These are phyloP conservation scores for Resseliella maxima DNA, from an alignment of 2,888 invertebrate genomes.

Conservation along the genomic window DNA sequence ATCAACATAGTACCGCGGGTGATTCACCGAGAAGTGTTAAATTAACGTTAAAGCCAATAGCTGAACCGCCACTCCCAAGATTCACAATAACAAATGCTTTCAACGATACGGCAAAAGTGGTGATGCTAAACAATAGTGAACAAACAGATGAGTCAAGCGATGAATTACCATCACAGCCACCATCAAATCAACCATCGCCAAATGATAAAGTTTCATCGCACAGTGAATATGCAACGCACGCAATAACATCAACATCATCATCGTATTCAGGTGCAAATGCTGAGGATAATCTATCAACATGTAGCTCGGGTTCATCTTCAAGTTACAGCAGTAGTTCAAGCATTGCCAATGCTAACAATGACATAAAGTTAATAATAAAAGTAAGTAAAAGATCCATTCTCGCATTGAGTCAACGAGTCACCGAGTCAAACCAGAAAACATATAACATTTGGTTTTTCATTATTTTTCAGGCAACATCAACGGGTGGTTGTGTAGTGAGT, in stretches of 20 bases:
- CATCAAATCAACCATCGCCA: background rate
- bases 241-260: slow-evolving; percentile 55
- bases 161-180: slow-evolving; percentile 30
- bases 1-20: background rate
- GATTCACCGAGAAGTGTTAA: slow-evolving; percentile 56
- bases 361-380: slow-evolving; percentile 44
- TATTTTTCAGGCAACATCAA: slow-evolving; percentile 33
- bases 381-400: background rate
- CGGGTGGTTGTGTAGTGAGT: slow-evolving; percentile 42
- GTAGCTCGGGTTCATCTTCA: slow-evolving; percentile 29
- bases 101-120: slow-evolving; percentile 64
- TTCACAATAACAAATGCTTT: slow-evolving; percentile 69
- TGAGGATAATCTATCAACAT: slow-evolving; percentile 48
- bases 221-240: background rate
- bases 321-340: slow-evolving; percentile 53
- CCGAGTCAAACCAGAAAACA: background rate
- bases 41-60: slow-evolving; percentile 58
- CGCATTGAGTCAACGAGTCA: background rate
- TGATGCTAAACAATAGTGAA: slow-evolving; percentile 59
- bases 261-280: slow-evolving; percentile 43
- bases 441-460: background rate
- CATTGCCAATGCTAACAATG: background rate
- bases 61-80: slow-evolving; percentile 70
- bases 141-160: slow-evolving; percentile 44
- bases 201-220: slow-evolving; percentile 40